These are phyloP conservation scores for Drosophila parvula DNA, from an alignment of 1,140 invertebrate genomes.

Conservation along the genomic window DNA sequence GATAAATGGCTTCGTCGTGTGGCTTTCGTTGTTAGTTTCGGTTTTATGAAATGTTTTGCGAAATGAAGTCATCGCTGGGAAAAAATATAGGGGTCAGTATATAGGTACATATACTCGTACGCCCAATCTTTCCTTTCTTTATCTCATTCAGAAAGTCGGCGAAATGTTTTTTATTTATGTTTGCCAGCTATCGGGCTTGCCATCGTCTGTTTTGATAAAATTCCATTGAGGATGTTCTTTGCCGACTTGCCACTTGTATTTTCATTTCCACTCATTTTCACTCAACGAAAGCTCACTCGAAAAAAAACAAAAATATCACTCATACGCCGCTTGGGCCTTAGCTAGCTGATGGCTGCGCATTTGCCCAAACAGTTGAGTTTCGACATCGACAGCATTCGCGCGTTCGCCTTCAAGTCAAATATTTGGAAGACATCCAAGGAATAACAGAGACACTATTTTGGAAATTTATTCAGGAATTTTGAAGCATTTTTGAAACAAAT, in stretches of 20 bases:
- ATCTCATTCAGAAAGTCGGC: constrained; percentile 31
- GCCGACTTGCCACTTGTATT: background rate
- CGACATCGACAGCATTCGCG: constrained; percentile 66
- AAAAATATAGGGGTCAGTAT: constrained; percentile 21
- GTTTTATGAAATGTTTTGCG: constrained; percentile 47
- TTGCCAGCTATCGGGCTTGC: constrained; percentile 4
- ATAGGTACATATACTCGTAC: background rate
- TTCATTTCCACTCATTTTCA: constrained; percentile 13
- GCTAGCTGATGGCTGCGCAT: constrained; percentile 65
- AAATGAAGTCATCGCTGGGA: constrained; percentile 75
- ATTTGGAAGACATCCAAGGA: constrained; percentile 23
- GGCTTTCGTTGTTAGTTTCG: constrained; percentile 58
- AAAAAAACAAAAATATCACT: constrained; percentile 61
- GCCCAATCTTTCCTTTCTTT: constrained; percentile 16
- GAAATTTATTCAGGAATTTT: background rate
- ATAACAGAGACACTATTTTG: constrained; percentile 11
- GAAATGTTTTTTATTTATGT: constrained; percentile 19
- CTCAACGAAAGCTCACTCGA: constrained; percentile 62
- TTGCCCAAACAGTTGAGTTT: constrained; percentile 77
- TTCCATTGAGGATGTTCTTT: constrained; percentile 24
- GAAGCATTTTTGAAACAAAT: background rate
- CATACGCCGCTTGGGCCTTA: constrained; percentile 72
- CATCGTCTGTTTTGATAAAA: constrained; percentile 27
- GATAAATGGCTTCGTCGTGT: constrained; percentile 67
- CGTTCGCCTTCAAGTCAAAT: constrained; percentile 37